Evolutionary conservation across 1,140 invertebrate species (phyloP), one percentile per base, ranked within the genome.

Genomic region (Trichomalopsis sarcophagae): DNA sequence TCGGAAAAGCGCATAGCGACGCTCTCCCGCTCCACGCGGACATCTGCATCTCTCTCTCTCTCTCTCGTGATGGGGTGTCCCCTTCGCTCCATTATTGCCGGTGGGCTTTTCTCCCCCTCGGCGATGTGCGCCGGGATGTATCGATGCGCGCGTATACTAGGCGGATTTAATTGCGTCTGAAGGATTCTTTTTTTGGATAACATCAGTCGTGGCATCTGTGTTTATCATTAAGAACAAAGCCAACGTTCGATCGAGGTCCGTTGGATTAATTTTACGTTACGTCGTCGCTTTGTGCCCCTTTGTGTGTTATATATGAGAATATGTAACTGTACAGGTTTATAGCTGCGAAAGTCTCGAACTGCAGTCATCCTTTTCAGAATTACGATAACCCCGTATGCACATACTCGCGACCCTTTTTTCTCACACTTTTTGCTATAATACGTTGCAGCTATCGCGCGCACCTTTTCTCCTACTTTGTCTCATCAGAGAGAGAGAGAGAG

Each of bases 41-140:
- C 81, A 82, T 62, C 55, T 62, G 55, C 55, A 62, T 62, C 55
- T 82, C 69, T 82, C 69, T 47, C 69, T 82, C 69, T 47, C 33
- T 74, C 30, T 82, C 17, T 27, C 47, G 33, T 23, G 68, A 73
- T 40, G 69, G 80, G 69, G 47, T 44, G 27, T 4, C 47, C 4
- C 21, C 23, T 55, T 21, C 2, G 17, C 7, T 55, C 13, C 11
- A n/a, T 62, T n/a, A 62, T n/a, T 62, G 55, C 55, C 55, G 55
- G 55, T 62, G 21, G 55, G 55, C 21, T n/a, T 62, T 62, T 62
- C 55, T 50, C 47, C 14, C 47, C 47, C 47, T 50, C 47, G 47
- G 2, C 21, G 14, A 4, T 62, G 55, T n/a, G 21, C 50, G 5
- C 50, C 5, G 17, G 21, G 17, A 62, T 62, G 14, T n/a, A n/a